These are phyloP conservation scores for Apodemia zela DNA, from an alignment of 2,888 invertebrate genomes.

Conservation along the genomic window DNA sequence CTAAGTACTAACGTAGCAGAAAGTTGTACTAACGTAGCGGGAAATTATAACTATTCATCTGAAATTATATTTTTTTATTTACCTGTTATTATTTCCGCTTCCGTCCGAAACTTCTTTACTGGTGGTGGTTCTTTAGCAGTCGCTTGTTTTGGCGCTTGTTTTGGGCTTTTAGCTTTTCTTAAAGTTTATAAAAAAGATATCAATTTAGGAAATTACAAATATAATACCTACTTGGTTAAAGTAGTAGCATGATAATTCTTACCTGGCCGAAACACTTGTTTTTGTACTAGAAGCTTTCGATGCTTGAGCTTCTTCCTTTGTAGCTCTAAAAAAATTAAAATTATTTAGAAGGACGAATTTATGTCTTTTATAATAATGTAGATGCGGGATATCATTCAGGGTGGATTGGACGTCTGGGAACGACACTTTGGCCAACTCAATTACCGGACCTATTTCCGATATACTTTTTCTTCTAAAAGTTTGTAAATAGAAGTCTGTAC, in stretches of 20 bases:
- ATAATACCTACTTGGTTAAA: no score
- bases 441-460: no score
- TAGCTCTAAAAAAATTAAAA: constrained; percentile 38
- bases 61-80: constrained; percentile 1
- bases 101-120: constrained; percentile 48
- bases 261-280: constrained; percentile 40
- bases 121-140: constrained; percentile 36
- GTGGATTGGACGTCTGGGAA: no score
- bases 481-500: no score
- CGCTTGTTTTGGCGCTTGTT: constrained; percentile 35
- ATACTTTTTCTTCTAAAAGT: no score
- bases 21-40: no score
- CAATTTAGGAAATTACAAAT: no score
- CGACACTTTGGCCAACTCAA: no score
- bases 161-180: constrained; percentile 55
- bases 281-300: constrained; percentile 37
- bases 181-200: background rate
- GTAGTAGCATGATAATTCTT: constrained; percentile 20
- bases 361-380: no score
- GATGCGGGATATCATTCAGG: no score
- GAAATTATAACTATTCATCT: constrained; percentile 10
- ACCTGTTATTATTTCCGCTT: constrained; percentile 65
- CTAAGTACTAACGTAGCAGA: no score
- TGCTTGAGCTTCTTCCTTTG: constrained; percentile 47
- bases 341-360: no score